Conservation (phyloP, 2,888 invertebrate genomes). For the Drosophila austrosaltans region DNA sequence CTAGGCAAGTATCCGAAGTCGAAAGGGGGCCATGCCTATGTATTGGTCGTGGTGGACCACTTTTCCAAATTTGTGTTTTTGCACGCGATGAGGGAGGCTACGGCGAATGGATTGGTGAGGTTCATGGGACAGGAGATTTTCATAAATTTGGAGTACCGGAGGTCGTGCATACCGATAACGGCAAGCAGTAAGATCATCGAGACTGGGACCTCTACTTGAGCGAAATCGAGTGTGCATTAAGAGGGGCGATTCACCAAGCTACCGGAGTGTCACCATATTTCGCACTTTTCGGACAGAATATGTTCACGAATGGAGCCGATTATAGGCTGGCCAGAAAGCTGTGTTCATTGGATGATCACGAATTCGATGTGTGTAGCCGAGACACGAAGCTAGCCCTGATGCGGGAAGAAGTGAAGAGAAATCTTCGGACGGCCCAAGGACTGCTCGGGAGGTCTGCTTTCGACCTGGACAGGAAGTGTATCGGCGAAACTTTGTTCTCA, state of each 20-base stretch:
- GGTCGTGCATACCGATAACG: background rate
- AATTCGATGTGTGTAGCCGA: no score
- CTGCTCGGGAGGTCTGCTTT: no score
- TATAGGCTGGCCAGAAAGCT: background rate
- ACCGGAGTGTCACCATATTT: background rate
- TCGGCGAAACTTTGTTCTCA: no score
- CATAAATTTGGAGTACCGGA: constrained; percentile 12
- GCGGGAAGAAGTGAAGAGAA: no score
- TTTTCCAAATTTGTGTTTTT: background rate
- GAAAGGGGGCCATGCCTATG: background rate
- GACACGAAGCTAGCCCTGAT: no score
- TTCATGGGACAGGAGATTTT: background rate
- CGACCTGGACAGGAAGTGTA: no score
- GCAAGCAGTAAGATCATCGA: background rate
- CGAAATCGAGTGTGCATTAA: background rate
- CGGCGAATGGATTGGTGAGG: background rate
- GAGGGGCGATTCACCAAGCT: background rate
- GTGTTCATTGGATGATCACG: no score
- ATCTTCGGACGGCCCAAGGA: no score
- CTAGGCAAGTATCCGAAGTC: background rate
- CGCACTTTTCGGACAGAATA: background rate
- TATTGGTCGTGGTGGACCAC: background rate
- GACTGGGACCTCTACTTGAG: constrained; percentile 2
- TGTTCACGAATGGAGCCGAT: background rate
- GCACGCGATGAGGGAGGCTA: background rate